Base-by-base conservation (phyloP, 2,888 invertebrate species). In the Drosophila histrio region DNA sequence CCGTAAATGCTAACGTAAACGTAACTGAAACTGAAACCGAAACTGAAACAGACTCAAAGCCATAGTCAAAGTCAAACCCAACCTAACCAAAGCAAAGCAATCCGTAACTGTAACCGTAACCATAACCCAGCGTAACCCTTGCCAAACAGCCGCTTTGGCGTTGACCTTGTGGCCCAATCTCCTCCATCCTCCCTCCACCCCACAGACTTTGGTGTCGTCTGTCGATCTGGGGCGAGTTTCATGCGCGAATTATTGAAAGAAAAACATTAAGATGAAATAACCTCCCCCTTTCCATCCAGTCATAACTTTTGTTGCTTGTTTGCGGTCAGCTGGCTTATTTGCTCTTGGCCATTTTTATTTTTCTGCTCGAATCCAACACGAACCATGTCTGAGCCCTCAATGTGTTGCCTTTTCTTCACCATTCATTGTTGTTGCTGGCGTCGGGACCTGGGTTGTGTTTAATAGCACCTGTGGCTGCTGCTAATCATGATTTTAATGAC, bases 401-500 rank as follows among this genome's bases (percentile, higher is more conserved):
- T 26, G 22, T 38, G 47, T 56, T 28, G 43, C 39, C 43, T 15
- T 43, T 43, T 49, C 17, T 21, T 30, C 36, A 24, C 8, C 19
- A 13, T 9, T 34, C 9, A 19, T 43, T 21, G 24, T 6, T 34
- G 11, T 28, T 53, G 13, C 28, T 13, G 26, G 21, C 43, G 26
- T 54, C 7, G 52, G 24, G 22, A 13, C 8, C 39, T 24, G 50
- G 54, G 63, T 47, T 66, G 52, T 58, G 64, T 64, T 69, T 82
- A 82, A 79, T 67, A 64, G 79, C 83, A 85, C 83, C 83, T 80
- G 80, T 80, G 67, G 86, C 86, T 80, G 62, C 58, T 59, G 84
- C 79, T 85, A 81, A 79, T 79, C 82, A 79, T 75, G 79, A 81
- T 79, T 79, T 84, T 81, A 84, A 81, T 84, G 82, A 81, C 85